Conservation (phyloP, 2,113 vertebrate species). For the Passer montanus region DNA sequence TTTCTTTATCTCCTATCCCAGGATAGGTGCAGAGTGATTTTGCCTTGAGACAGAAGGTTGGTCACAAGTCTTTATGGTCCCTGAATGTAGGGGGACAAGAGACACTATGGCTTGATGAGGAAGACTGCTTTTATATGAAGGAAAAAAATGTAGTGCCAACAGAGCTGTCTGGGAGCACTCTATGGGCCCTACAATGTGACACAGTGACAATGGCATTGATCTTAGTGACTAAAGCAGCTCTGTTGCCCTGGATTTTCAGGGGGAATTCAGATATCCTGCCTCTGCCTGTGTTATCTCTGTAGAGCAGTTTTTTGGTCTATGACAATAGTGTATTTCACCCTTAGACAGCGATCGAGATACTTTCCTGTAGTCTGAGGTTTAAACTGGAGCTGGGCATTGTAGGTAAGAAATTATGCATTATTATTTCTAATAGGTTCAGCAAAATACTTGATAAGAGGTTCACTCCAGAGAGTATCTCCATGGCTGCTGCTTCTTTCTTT, state of each 20-base stretch:
- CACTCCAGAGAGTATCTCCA: not conserved
- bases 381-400: not conserved
- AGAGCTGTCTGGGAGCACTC: not conserved
- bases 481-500: not conserved
- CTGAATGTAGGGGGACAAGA: not conserved
- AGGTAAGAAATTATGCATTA: not conserved
- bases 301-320: not conserved
- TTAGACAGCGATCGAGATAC: not conserved
- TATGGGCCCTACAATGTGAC: not conserved
- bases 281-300: not conserved
- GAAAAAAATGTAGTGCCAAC: not conserved
- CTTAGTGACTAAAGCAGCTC: not conserved
- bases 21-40: not conserved
- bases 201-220: not conserved
- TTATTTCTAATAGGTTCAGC: not conserved
- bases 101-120: not conserved
- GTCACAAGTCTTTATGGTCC: not conserved
- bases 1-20: not conserved
- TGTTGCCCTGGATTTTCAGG: not conserved
- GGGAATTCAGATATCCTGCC: not conserved
- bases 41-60: not conserved
- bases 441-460: not conserved
- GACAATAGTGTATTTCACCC: not conserved
- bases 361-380: not conserved
- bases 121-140: not conserved